A percentile compares a stretch with the other conserved stretches of the same genome.
Conservation (phyloP, 2,797 vertebrate genomes). For the Intellagama lesueurii region DNA sequence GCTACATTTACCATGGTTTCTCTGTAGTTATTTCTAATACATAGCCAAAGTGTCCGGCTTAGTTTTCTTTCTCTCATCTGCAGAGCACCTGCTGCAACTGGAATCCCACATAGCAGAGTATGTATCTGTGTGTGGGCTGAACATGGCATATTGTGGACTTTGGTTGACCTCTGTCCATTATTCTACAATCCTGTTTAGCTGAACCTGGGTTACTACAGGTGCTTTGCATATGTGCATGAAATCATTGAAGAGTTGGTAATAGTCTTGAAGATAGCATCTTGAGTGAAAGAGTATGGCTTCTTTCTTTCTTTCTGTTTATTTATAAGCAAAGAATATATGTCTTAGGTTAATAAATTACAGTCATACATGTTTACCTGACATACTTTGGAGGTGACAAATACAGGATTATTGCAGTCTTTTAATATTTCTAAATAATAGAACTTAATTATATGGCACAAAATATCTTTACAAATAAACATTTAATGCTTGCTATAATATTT, state of each 20-base stretch:
- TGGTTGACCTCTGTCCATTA: not conserved
- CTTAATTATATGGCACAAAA: not conserved
- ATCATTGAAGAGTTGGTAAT: not conserved
- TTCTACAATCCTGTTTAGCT: not conserved
- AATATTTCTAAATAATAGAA: not conserved
- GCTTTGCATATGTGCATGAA: constrained; percentile 17
- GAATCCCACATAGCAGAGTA: not conserved
- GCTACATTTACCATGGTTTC: not conserved
- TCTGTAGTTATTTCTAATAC: not conserved
- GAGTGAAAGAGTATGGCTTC: not conserved
- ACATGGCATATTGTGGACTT: not conserved
- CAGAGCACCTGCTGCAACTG: constrained; percentile 4
- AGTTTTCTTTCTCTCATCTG: not conserved
- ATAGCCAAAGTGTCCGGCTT: not conserved
- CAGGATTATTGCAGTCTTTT: not conserved
- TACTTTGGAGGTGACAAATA: not conserved
- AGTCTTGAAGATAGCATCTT: not conserved
- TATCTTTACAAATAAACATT: constrained; percentile 92
- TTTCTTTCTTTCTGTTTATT: not conserved
- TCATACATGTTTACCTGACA: not conserved
- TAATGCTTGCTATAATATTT: constrained; percentile 90
- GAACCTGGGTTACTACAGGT: not conserved
- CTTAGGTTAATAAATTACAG: not conserved
- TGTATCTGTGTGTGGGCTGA: not conserved
- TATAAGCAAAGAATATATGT: not conserved